Base-by-base conservation (phyloP, 1,140 invertebrate species). In the Leptinotarsa undecemlineata region DNA sequence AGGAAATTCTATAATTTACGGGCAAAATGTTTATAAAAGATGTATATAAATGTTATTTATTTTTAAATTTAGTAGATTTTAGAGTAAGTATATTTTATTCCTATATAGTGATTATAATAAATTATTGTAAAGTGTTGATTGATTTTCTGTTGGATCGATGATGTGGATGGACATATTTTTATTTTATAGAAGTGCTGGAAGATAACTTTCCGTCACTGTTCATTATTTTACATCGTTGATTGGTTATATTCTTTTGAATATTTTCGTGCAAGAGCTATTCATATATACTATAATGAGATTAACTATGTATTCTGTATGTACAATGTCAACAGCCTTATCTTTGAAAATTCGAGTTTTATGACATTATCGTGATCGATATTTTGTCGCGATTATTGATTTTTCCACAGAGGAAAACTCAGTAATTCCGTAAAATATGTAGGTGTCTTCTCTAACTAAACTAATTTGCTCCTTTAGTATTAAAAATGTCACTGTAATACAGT, bases 41-140 rank as follows among this genome's bases (percentile, higher is more conserved):
- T 76, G 75, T 76, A 76, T 68, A 76, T 76, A 76, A 73, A 73
- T 76, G 75, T 76, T 76, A 76, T 76, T 76, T 76, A 76, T 76
- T 76, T 72, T 76, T 76, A 76, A 73, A 69, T 68, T 76, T 63
- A 66, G 64, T 63, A 73, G 68, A 67, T 76, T 68, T 64, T 57
- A 57, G 51, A 57, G 51, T 57, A 57, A 57, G 15, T 57, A 57
- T 15, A 57, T 57, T 57, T 57, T 57, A 57, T 57, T 57, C 51
- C 51, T 57, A 57, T 19, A 15, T 19, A 57, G 51, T 57, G 33
- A 42, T 42, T 57, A n/a, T 57, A 15, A 57, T 57, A 57, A 57
- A 57, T 57, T 17, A 57, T 57, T 57, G 51, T 57, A 57, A 57
- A 57, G 51, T 57, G 51, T 57, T 57, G 33, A 42, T 42, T 42